Evolutionary conservation across 2,888 invertebrate genomes (phyloP), one percentile per base, ranked within the genome.

Genomic region (Ypsolopha scabrella): DNA sequence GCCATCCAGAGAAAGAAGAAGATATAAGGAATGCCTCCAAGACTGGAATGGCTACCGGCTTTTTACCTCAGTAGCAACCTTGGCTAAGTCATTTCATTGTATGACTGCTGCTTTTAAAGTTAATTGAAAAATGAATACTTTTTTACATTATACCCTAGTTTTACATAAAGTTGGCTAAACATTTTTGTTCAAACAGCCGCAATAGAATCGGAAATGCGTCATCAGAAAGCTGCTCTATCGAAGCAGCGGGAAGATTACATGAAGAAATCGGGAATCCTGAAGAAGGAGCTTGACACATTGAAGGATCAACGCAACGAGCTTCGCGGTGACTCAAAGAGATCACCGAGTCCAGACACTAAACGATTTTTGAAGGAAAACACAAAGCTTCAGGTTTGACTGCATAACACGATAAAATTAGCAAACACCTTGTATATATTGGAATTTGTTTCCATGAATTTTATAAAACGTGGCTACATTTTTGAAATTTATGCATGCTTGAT

Each of bases 221-320:
- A 93, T 62, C 94, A 95, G 74, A 93, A 93, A 70, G 93, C 93
- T 7, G 93, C 93, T 52, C 76, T 95, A 57, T 89, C 91, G 33
- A 93, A 92, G 63, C 94, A 95, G 67, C 90, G 94, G 9, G 92
- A 93, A 67, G 94, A 94, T 64, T 95, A 95, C 75, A 90, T 93
- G 55, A 91, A 90, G 72, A 94, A 94, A 73, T 90, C 92, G 0
- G 77, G 87, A 2, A 90, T 92, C 41, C 81, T 95, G 52, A 92
- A 92, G 64, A 90, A 92, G 58, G 94, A 95, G 75, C 81, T 95
- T 61, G 93, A 93, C 62, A 91, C 93, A 47, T 78, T 95, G 39
- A 91, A 92, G 63, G 91, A 92, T 50, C 95, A 95, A 68, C 92
- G 93, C 55, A 91, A 91, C 56, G 94, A 94, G 68, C 88, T 95